Evolutionary conservation across 2,888 invertebrate genomes (phyloP), one percentile per base, ranked within the genome.

Genomic region (Epirrhoe tristata): DNA sequence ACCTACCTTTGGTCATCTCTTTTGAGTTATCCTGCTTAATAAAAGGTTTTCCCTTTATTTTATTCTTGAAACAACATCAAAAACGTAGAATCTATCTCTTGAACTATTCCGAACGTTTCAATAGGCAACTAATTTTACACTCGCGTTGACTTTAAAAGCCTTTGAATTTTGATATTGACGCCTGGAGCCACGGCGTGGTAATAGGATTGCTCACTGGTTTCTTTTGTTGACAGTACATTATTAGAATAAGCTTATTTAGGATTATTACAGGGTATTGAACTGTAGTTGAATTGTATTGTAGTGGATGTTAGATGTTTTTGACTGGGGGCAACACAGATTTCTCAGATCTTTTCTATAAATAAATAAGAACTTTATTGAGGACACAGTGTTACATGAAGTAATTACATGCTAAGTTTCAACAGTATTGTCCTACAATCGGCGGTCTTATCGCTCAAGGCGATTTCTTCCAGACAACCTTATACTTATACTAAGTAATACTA

Each of bases 91-190:
- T 12, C 51, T 7, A 62, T 17, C 74, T 70, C 67, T 34, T n/a
- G 54, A 55, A 59, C 66, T 66, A 74, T 53, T 68, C 32, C 73
- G 68, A 74, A 74, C 81, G 78, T 75, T 81, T 85, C 80, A 84
- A 88, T 85, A 82, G 81, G 78, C 80, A 83, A 79, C 84, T 86
- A 88, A 89, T 90, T 89, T 88, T 85, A 88, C 88, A 89, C 81
- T 80, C 77, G 79, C 82, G 79, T 86, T 83, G 77, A 79, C 83
- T 77, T 81, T 78, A 82, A 85, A 88, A 85, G 83, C 82, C 81
- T 85, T 86, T 84, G 83, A 82, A 84, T 87, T 81, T 84, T 83
- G 81, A 84, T 86, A 86, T 83, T 78, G 83, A 84, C 81, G 79
- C 77, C 76, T 67, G 75, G 75, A 78, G 77, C 77, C 69, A 74